Percentiles rank a stretch among this genome's conserved stretches.
Conservation (phyloP, 1,140 invertebrate species). For the Drosophila seguyi region DNA sequence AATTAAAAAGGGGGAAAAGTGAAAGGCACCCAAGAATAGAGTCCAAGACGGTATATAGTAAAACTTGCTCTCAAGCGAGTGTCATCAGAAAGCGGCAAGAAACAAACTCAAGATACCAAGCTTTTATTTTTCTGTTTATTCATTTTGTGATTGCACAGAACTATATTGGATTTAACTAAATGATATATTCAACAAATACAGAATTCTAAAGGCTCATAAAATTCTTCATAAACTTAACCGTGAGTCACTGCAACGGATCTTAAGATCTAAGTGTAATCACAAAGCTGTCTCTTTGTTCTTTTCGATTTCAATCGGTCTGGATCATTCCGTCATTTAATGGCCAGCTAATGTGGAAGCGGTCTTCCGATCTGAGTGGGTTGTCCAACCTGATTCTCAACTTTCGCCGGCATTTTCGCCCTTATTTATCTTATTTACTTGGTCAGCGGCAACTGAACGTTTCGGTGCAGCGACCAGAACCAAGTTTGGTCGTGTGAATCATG, state of each 20-base stretch:
- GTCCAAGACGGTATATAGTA: not conserved
- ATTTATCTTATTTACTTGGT: slow-evolving; percentile 20
- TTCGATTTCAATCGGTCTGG: not conserved
- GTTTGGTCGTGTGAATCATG: slow-evolving; percentile 32
- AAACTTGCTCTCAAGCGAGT: not conserved
- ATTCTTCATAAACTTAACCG: not conserved
- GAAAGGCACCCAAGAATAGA: slow-evolving; percentile 53
- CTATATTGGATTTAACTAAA: not conserved
- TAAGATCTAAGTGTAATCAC: slow-evolving; percentile 15
- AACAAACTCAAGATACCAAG: not conserved
- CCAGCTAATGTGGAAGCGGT: not conserved
- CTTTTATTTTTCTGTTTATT: not conserved
- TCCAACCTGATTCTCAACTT: slow-evolving; percentile 77
- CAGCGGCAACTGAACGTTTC: slow-evolving; percentile 14
- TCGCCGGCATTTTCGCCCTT: slow-evolving; percentile 53
- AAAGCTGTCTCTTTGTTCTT: slow-evolving; percentile 40
- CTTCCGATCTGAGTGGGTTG: slow-evolving; percentile 19
- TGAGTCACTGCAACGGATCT: slow-evolving; percentile 11
- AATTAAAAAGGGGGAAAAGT: slow-evolving; percentile 66
- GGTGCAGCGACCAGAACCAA: slow-evolving; percentile 54
- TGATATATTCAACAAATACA: not conserved
- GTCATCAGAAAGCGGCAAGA: not conserved
- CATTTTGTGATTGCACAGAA: not conserved
- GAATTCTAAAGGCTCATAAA: not conserved
- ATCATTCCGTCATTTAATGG: slow-evolving; percentile 7